Evolutionary conservation across 64 coral and sea anemone species (phyloP), one percentile per base, ranked within the genome.

Genomic region (Dendronephthya gigantea): DNA sequence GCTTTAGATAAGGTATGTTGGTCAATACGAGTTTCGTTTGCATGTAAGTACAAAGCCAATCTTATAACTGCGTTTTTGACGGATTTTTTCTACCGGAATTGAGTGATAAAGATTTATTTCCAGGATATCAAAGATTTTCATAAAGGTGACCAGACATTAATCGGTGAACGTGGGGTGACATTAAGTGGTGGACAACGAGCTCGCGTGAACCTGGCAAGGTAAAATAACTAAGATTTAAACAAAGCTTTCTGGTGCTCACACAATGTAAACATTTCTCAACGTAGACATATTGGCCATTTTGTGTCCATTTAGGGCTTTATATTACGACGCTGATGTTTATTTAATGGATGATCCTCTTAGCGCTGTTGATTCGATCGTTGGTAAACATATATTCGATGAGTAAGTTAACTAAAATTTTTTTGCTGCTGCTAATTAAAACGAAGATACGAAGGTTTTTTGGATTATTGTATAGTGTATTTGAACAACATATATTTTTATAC

Each of bases 271-370:
- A n/a, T 23, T 29, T n/a, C 50, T 36, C 28, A 6, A 31, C 19
- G n/a, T 14, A 27, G 13, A 35, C 28, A 32, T 85, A 13, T n/a
- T n/a, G n/a, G 29, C 14, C 36, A 9, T 75, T 47, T 34, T 23
- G 11, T 28, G 17, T n/a, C 11, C 51, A 48, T 83, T 12, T 56
- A 96, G 94, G 49, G 94, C 94, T 82, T 86, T 89, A 40, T 97
- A 97, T 82, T 90, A 84, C 85, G 65, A 93, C 86, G 94, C 89
- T 50, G 94, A 97, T 28, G 82, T 97, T 66, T 90, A 92, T 32
- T 84, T 97, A 39, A 81, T 97, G 22, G 94, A 97, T 28, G 94
- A 97, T 85, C 94, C 94, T 50, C 90, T 97, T 38, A 97, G 94
- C 86, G 94, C 94, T 68, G 94, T 97, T 13, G 94, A 97, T 84